Conservation (phyloP, 2,113 vertebrate species). For the Megaceryle torquata region DNA sequence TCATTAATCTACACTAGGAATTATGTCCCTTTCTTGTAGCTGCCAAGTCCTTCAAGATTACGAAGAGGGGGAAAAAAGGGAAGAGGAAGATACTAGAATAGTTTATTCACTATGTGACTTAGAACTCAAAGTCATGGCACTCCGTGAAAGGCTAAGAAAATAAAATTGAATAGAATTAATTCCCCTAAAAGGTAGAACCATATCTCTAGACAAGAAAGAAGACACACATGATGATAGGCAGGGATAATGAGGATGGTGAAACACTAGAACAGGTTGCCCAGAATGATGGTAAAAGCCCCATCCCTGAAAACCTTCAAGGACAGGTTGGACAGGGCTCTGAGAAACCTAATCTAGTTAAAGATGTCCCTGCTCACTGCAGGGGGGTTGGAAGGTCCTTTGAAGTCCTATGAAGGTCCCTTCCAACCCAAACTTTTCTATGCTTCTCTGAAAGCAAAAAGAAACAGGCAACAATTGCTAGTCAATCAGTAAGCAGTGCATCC, state of each 20-base stretch:
- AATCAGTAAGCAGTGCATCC: neutral
- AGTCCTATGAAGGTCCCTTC: neutral
- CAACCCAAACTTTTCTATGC: neutral
- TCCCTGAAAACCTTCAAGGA: neutral
- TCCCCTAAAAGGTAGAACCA: neutral
- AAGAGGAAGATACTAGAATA: neutral
- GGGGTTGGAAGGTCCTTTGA: rapidly evolving
- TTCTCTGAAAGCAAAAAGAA: neutral
- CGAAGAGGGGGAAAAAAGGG: slow-evolving; percentile 34
- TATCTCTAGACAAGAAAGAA: neutral
- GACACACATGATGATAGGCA: rapidly evolving
- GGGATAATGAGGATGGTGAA: neutral
- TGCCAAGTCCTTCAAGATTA: slow-evolving; percentile 34
- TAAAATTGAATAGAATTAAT: neutral
- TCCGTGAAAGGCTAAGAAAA: neutral
- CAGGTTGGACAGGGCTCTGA: neutral
- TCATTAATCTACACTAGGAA: neutral
- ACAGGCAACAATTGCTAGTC: neutral
- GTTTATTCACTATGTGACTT: neutral
- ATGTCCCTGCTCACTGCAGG: rapidly evolving
- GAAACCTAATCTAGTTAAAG: neutral
- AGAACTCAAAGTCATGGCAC: neutral
- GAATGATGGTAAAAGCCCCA: neutral
- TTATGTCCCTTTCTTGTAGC: slow-evolving; percentile 11
- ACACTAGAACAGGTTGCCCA: neutral